These are phyloP conservation scores for Hiodon alosoides DNA, from an alignment of 2,113 vertebrate species.

Conservation along the genomic window DNA sequence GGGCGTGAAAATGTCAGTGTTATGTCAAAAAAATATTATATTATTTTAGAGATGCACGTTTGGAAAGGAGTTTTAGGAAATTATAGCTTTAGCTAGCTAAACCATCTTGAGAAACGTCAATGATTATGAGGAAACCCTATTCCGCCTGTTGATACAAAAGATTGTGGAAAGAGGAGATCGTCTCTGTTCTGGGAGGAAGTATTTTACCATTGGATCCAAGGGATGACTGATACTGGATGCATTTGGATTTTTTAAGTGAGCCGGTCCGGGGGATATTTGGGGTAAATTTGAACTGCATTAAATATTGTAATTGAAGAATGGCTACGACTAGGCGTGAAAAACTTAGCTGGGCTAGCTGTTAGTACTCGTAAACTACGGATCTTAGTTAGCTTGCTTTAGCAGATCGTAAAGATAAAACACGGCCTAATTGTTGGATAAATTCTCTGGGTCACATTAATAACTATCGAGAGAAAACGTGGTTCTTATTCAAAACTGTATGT, in stretches of 20 bases:
- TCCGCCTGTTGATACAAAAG: conserved; percentile 26
- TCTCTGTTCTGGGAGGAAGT: conserved; percentile 8
- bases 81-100: too few relatives aligned
- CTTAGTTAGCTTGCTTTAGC: not conserved
- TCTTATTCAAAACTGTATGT: too few relatives aligned
- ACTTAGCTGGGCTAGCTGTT: not conserved
- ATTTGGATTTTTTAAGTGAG: conserved; percentile 2
- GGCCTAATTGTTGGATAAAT: not conserved
- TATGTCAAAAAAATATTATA: not conserved
- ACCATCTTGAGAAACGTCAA: not conserved
- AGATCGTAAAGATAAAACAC: not conserved
- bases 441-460: not conserved
- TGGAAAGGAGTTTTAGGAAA: not conserved
- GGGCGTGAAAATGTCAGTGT: not conserved
- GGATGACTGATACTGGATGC: not conserved
- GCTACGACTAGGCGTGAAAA: not conserved
- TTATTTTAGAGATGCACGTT: not conserved
- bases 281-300: not conserved
- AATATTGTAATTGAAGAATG: not conserved
- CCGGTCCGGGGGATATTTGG: not conserved
- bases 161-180: not conserved
- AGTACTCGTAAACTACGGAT: not conserved
- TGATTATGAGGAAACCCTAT: conserved; percentile 1
- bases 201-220: conserved; percentile 1
- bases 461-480: not conserved